Percentiles rank a stretch among this genome's conserved stretches.
Conservation (phyloP, 2,113 vertebrate genomes). For the Desmodus rotundus region DNA sequence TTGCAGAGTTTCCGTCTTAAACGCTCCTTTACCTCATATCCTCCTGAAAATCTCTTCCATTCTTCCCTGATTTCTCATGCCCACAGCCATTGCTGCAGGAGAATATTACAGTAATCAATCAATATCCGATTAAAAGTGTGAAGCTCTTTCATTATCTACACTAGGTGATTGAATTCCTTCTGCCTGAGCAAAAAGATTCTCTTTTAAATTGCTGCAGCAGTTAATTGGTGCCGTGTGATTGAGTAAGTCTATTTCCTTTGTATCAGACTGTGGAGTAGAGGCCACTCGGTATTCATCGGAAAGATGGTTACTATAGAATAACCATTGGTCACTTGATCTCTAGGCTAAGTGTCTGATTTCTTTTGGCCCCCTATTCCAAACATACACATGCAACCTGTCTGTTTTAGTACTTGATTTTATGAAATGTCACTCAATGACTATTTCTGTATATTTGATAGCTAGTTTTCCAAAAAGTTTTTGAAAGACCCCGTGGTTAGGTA, state of each 20-base stretch:
- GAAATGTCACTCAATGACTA: neutral
- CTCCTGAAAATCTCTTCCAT: neutral
- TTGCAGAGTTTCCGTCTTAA: neutral
- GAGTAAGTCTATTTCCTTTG: neutral
- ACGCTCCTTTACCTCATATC: neutral
- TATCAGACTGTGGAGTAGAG: neutral
- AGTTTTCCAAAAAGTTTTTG: conserved; percentile 17
- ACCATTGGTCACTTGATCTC: neutral
- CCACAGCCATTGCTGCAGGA: conserved; percentile 62
- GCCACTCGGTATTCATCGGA: neutral
- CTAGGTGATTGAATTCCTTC: conserved; percentile 61
- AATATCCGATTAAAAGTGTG: conserved; percentile 70
- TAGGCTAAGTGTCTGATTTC: neutral
- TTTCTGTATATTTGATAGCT: neutral
- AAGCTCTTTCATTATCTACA: conserved; percentile 69
- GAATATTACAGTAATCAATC: conserved; percentile 70
- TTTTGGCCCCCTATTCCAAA: neutral
- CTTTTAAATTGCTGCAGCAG: neutral
- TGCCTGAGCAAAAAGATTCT: neutral
- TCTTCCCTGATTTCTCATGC: neutral
- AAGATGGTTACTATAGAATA: neutral
- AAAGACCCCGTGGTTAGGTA: neutral
- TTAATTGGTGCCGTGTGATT: neutral
- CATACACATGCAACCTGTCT: neutral
- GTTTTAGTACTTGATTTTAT: neutral